These are phyloP conservation scores for Melolontha melolontha DNA, from an alignment of 2,888 invertebrate genomes.

Conservation along the genomic window DNA sequence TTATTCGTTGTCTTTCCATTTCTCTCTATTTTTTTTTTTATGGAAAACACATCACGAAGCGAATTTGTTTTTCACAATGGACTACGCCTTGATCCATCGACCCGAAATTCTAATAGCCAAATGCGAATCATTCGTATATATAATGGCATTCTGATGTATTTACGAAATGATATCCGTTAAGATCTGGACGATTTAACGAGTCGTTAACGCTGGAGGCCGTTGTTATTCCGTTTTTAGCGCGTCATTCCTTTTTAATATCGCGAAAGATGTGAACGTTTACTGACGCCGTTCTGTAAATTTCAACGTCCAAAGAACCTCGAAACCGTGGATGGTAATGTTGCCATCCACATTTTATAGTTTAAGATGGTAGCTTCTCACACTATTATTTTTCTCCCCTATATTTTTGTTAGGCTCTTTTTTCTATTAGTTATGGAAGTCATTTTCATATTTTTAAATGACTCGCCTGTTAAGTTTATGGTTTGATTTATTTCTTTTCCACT, in stretches of 20 bases:
- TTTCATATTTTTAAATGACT: too few relatives aligned
- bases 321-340: too few relatives aligned
- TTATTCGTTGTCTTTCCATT: too few relatives aligned
- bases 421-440: too few relatives aligned
- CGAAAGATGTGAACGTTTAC: not conserved
- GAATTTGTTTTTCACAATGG: not conserved
- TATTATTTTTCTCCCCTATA: not conserved
- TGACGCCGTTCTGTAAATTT: conserved; percentile 3
- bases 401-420: too few relatives aligned
- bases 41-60: conserved; percentile 1
- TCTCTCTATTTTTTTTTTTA: too few relatives aligned
- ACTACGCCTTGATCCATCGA: not conserved
- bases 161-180: not conserved
- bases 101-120: not conserved
- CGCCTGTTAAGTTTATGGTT: too few relatives aligned
- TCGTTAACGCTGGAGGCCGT: not conserved
- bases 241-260: conserved; percentile 9
- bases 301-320: not conserved
- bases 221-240: not conserved
- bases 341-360: too few relatives aligned
- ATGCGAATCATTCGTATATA: not conserved
- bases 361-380: not conserved
- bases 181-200: conserved; percentile 8
- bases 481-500: too few relatives aligned
- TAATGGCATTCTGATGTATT: conserved; percentile 13